These are phyloP conservation scores for Heliopora coerulea DNA, from an alignment of 92 coral and sea anemone species.

Conservation along the genomic window DNA sequence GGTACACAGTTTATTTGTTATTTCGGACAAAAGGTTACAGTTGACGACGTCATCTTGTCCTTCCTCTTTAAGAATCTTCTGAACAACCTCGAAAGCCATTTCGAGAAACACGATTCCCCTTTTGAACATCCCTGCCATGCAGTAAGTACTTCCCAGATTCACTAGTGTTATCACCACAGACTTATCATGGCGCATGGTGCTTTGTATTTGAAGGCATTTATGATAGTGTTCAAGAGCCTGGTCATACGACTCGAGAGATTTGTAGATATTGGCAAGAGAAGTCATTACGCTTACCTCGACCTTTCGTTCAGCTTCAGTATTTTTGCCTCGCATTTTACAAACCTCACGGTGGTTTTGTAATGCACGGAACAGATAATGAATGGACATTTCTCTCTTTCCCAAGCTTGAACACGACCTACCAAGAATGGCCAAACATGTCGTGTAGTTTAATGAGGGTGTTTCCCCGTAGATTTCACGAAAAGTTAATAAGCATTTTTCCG, in stretches of 20 bases:
- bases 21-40: conserved; percentile 10
- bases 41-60: conserved; percentile 14
- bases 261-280: conserved; percentile 24
- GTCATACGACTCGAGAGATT: conserved; percentile 10
- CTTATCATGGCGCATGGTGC: conserved; percentile 27
- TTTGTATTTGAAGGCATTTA: conserved; percentile 24
- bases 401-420: conserved; percentile 23
- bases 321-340: conserved; percentile 16
- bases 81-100: conserved; percentile 11
- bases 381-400: conserved; percentile 19
- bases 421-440: conserved; percentile 18
- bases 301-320: conserved; percentile 13
- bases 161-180: conserved; percentile 6
- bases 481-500: conserved; percentile 20
- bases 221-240: conserved; percentile 22
- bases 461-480: conserved; percentile 13
- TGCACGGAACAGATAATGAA: conserved; percentile 4
- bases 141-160: conserved; percentile 22
- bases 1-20: conserved; percentile 14
- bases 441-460: conserved; percentile 6
- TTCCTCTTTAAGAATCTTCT: conserved; percentile 15
- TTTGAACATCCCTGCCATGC: conserved; percentile 4
- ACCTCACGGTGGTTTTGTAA: conserved; percentile 17
- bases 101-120: conserved; percentile 22
- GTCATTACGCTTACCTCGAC: conserved; percentile 14